Percentiles rank a stretch among this genome's conserved stretches.
phyloP scores from a whole-genome alignment of 92 coral and sea anemone species.

The Phenganax stokvisi region DNA sequence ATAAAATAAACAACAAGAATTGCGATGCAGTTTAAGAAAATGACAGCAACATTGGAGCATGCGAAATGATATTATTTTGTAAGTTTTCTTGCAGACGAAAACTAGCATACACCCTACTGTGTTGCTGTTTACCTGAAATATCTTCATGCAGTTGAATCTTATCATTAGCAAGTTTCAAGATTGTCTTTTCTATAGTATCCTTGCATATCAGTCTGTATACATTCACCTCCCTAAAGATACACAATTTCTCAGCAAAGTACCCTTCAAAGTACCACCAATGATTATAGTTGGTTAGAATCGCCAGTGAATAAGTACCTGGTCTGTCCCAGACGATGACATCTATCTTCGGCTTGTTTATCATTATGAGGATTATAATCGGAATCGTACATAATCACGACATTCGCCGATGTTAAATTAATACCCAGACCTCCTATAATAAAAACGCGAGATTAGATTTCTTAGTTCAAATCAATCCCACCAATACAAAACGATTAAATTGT shows the following conservation, averaged over 20 bases:
- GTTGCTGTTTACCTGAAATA: conserved; percentile 47
- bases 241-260: neutral
- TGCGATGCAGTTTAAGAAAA: neutral
- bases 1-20: neutral
- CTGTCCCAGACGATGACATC: conserved; percentile 98
- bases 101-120: neutral
- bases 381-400: conserved; percentile 85
- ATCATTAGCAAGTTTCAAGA: conserved; percentile 71
- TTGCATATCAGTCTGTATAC: conserved; percentile 73
- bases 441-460: neutral
- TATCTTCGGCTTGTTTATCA: conserved; percentile 93
- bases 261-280: neutral
- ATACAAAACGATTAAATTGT: too few species aligned
- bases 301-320: conserved; percentile 55
- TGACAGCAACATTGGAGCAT: neutral
- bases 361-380: conserved; percentile 92
- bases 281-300: neutral
- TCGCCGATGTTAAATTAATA: conserved; percentile 88
- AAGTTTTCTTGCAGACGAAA: too few species aligned
- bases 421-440: conserved; percentile 86
- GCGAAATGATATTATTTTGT: too few species aligned
- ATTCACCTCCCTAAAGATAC: conserved; percentile 60
- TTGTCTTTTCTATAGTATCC: conserved; percentile 78
- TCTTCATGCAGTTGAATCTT: conserved; percentile 80
- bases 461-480: too few species aligned